These are phyloP conservation scores for Nomada goodeniana DNA, from an alignment of 2,888 invertebrate genomes.

Conservation along the genomic window DNA sequence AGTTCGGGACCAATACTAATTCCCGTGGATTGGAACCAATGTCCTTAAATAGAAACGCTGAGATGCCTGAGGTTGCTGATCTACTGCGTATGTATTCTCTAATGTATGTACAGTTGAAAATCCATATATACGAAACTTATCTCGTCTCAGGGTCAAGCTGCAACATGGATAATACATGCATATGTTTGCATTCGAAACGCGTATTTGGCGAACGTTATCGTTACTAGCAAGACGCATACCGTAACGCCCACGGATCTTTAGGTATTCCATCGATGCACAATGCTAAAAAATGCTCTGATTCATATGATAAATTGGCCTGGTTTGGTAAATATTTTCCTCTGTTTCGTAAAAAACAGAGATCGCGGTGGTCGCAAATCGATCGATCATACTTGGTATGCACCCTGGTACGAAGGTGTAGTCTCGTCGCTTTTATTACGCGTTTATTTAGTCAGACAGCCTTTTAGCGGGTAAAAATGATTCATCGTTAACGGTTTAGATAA, in stretches of 20 bases:
- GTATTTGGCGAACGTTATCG: slow-evolving; percentile 23
- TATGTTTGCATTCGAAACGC: neutral
- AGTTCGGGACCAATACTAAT: slow-evolving; percentile 6
- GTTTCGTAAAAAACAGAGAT: neutral
- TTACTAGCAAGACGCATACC: neutral
- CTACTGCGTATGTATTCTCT: neutral
- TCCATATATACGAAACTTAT: slow-evolving; percentile 32
- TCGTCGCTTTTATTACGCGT: neutral
- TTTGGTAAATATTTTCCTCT: neutral
- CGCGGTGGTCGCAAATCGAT: neutral
- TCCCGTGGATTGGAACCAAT: neutral
- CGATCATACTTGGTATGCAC: neutral
- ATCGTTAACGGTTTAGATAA: slow-evolving; percentile 28
- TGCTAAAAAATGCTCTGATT: neutral
- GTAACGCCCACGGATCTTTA: neutral
- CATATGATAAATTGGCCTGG: neutral
- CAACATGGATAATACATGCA: slow-evolving; percentile 15
- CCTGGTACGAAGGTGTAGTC: neutral
- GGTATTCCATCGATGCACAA: neutral
- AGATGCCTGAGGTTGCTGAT: neutral
- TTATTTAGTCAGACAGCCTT: slow-evolving; percentile 3
- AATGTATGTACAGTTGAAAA: slow-evolving; percentile 10
- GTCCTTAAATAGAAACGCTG: slow-evolving; percentile 24
- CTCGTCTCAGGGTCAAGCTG: slow-evolving; percentile 24
- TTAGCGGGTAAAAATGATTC: slow-evolving; percentile 19